phyloP scores from a whole-genome alignment of 2,888 invertebrate genomes.

The Athetis lepigone region DNA sequence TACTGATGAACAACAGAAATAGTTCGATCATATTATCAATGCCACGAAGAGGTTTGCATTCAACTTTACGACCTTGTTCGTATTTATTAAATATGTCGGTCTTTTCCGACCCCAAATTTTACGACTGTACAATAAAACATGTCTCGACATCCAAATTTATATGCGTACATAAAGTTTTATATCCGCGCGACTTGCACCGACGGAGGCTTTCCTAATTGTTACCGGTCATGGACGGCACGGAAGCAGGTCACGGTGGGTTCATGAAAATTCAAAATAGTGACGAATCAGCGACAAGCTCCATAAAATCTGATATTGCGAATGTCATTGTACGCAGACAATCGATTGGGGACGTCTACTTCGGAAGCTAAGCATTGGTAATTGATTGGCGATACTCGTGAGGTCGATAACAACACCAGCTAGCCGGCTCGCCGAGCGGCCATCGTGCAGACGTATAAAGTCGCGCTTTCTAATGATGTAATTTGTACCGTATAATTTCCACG shows the following conservation, averaged over 20 bases:
- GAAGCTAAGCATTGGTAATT: constrained; percentile 36
- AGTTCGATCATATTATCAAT: constrained; percentile 85
- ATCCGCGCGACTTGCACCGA: constrained; percentile 87
- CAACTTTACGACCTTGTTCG: constrained; percentile 88
- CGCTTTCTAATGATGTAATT: constrained; percentile 84
- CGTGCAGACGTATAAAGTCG: constrained; percentile 73
- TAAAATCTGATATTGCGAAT: constrained; percentile 69
- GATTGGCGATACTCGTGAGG: constrained; percentile 34
- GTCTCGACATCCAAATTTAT: constrained; percentile 90
- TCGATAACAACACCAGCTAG: constrained; percentile 42
- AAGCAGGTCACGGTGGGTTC: constrained; percentile 72
- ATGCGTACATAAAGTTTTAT: constrained; percentile 91
- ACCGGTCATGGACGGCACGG: constrained; percentile 84
- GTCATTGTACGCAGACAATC: constrained; percentile 63
- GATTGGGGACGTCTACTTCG: constrained; percentile 51
- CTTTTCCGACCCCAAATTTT: constrained; percentile 89
- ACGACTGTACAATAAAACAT: constrained; percentile 89
- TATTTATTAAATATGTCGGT: constrained; percentile 91
- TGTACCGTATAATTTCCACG: constrained; percentile 83
- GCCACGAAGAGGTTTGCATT: constrained; percentile 87
- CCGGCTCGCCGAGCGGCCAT: constrained; percentile 40
- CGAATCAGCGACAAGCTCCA: constrained; percentile 68
- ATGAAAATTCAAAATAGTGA: constrained; percentile 75
- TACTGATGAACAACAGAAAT: constrained; percentile 76
- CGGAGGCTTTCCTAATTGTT: constrained; percentile 87